Evolutionary conservation across 2,797 vertebrate species (phyloP).

Genomic region (Danio albolineatus): DNA sequence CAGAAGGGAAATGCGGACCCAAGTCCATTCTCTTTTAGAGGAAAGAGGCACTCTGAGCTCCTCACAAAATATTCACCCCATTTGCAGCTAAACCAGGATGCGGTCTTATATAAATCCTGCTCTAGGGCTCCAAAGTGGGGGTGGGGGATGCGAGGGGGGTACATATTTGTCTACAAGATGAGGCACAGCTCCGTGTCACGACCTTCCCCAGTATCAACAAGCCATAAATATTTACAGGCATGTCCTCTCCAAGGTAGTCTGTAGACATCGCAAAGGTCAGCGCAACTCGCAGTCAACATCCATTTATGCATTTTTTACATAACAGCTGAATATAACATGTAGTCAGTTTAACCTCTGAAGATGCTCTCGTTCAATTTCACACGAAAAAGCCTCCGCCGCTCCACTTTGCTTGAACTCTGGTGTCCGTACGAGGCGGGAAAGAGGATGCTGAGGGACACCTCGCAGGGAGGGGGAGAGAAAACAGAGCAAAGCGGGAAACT

Average conservation of each 20-base stretch:
- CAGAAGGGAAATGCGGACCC: background rate
- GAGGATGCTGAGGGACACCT: slow-evolving; percentile 27
- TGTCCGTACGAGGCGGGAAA: background rate
- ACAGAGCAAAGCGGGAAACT: slow-evolving; percentile 29
- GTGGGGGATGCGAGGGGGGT: slow-evolving; percentile 3
- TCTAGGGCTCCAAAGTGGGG: slow-evolving; percentile 42
- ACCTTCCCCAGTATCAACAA: slow-evolving; percentile 79
- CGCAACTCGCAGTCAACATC: slow-evolving; percentile 59
- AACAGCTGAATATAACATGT: slow-evolving; percentile 51
- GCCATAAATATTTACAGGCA: slow-evolving; percentile 79
- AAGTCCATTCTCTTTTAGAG: slow-evolving; percentile 3
- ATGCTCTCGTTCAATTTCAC: slow-evolving; percentile 19
- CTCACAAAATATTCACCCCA: slow-evolving; percentile 23
- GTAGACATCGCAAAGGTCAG: slow-evolving; percentile 61
- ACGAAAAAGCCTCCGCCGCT: background rate
- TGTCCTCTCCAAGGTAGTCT: slow-evolving; percentile 58
- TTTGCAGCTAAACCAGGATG: slow-evolving; percentile 34
- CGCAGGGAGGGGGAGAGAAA: slow-evolving; percentile 19
- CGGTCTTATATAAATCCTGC: slow-evolving; percentile 46
- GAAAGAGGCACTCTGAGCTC: slow-evolving; percentile 11
- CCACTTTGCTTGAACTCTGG: slow-evolving; percentile 4
- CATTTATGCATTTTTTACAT: slow-evolving; percentile 61
- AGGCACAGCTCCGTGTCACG: slow-evolving; percentile 71
- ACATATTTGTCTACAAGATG: slow-evolving; percentile 65
- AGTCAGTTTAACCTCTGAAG: slow-evolving; percentile 34